Conservation (phyloP, 2,113 vertebrate species). For the Pipra filicauda region DNA sequence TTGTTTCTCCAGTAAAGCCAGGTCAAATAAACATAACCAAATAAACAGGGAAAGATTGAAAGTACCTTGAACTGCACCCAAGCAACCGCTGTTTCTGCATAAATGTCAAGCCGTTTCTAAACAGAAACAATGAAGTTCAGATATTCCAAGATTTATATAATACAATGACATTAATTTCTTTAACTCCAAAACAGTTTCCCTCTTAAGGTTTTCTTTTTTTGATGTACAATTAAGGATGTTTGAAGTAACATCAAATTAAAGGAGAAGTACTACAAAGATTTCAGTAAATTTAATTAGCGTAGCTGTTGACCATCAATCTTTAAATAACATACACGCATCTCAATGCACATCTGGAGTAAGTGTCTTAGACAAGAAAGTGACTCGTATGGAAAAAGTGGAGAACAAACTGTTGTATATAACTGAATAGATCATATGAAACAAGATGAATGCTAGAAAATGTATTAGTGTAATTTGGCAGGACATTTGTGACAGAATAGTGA, state of each 20-base stretch:
- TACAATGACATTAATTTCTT: background rate
- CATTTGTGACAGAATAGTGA: background rate
- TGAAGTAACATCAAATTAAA: background rate
- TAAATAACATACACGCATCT: fast-evolving
- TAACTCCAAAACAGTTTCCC: background rate
- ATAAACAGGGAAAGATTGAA: background rate
- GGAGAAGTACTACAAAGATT: background rate
- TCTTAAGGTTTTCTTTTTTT: background rate
- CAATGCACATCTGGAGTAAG: background rate
- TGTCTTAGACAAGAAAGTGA: background rate
- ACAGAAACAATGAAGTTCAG: background rate
- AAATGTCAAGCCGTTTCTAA: background rate
- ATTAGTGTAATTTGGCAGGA: background rate
- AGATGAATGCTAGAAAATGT: background rate
- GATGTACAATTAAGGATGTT: background rate
- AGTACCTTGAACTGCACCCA: fast-evolving
- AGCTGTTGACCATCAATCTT: background rate
- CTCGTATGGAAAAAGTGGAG: background rate
- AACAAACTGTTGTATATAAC: background rate
- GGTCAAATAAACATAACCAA: background rate
- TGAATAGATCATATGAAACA: background rate
- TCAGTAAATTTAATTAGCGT: background rate
- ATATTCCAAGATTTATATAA: background rate
- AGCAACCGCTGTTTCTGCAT: background rate
- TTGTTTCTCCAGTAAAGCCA: background rate